phyloP scores from a whole-genome alignment of 2,113 vertebrate species.

The Otolemur garnettii region DNA sequence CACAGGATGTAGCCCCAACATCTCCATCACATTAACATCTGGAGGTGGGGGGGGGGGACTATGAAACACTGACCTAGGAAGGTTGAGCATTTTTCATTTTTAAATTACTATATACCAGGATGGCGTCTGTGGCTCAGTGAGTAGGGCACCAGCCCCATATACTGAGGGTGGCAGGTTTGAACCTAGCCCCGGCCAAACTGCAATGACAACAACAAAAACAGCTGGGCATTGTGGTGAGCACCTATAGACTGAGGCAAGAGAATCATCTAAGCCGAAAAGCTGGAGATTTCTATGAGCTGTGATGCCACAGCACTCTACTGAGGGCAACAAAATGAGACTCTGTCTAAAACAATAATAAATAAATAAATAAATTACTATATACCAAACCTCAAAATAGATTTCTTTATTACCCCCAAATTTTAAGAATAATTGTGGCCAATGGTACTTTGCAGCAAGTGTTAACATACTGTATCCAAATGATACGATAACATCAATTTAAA shows the following conservation, averaged over 20 bases:
- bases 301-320: too few species aligned
- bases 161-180: too few species aligned
- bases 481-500: background rate
- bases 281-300: too few species aligned
- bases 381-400: background rate
- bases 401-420: background rate
- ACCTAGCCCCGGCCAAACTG: too few species aligned
- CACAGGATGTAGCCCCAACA: background rate
- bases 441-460: background rate
- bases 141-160: too few species aligned
- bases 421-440: conserved; percentile 9
- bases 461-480: background rate
- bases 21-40: background rate
- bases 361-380: background rate
- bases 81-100: conserved; percentile 9
- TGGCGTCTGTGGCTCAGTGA: too few species aligned
- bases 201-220: too few species aligned
- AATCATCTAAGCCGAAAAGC: too few species aligned
- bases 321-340: too few species aligned
- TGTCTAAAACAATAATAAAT: too few species aligned
- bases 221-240: too few species aligned
- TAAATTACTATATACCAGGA: background rate
- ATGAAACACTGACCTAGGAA: background rate
- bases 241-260: too few species aligned
- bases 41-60: background rate